Conservation (phyloP, 2,888 invertebrate species). For the Athetis lepigone region DNA sequence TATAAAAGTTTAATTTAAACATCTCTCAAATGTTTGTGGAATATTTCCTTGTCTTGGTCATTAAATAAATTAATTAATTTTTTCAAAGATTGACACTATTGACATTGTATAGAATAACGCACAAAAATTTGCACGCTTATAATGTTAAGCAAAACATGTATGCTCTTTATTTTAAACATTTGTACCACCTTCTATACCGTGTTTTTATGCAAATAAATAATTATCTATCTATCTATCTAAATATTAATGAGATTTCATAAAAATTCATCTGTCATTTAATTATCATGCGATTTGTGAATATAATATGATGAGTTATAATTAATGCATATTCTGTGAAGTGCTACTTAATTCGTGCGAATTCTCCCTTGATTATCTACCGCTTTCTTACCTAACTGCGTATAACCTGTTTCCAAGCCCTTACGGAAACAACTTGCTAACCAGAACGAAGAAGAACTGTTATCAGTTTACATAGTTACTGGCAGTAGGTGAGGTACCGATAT, state of each 20-base stretch:
- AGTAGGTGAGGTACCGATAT: background rate
- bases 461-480: conserved; percentile 1
- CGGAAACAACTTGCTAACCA: conserved; percentile 13
- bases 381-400: conserved; percentile 13
- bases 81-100: too few relatives aligned
- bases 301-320: conserved; percentile 3
- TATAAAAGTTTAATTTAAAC: conserved; percentile 50
- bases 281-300: conserved; percentile 16
- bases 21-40: conserved; percentile 38
- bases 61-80: too few relatives aligned
- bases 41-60: conserved; percentile 25
- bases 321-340: conserved; percentile 16
- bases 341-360: conserved; percentile 6
- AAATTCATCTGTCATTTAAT: conserved; percentile 22
- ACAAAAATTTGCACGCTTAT: too few relatives aligned
- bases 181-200: too few relatives aligned
- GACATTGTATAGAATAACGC: too few relatives aligned
- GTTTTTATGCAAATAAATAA: too few relatives aligned
- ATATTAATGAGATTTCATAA: conserved; percentile 37
- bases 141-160: too few relatives aligned
- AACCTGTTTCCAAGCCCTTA: background rate
- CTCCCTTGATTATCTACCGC: background rate
- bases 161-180: too few relatives aligned
- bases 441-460: conserved; percentile 30
- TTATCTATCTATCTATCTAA: too few relatives aligned